Evolutionary conservation across 2,797 vertebrate genomes (phyloP).

Genomic region (Peromyscus eremicus): DNA sequence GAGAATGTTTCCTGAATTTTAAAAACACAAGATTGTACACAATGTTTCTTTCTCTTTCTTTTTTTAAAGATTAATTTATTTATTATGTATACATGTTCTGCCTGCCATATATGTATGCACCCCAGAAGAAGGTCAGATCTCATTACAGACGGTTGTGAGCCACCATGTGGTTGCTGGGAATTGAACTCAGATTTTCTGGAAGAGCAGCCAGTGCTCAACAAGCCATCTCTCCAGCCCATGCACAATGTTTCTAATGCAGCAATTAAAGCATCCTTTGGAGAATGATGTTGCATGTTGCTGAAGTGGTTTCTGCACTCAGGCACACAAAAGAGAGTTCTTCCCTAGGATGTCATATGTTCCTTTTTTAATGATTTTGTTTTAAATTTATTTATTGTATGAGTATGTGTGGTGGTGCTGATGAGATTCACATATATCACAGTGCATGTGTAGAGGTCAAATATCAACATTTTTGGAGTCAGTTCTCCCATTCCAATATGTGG

Average conservation of each 20-base stretch:
- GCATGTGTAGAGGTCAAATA: neutral
- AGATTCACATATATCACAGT: neutral
- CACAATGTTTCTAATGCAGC: neutral
- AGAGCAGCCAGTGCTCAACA: neutral
- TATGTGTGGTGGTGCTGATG: neutral
- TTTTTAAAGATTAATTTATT: too few species aligned
- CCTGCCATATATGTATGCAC: too few species aligned
- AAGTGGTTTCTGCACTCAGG: neutral
- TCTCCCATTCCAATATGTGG: too few species aligned
- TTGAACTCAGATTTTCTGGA: neutral
- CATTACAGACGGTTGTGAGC: too few species aligned
- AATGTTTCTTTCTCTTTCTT: neutral
- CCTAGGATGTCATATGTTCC: rapidly evolving
- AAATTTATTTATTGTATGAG: neutral
- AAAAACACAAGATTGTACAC: neutral
- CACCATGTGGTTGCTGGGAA: neutral
- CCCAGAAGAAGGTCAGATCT: too few species aligned
- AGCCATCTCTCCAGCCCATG: neutral
- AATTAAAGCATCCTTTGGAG: neutral
- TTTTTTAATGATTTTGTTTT: neutral
- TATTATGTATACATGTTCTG: too few species aligned
- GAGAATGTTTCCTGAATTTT: neutral
- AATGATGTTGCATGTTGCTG: neutral
- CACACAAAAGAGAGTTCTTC: neutral
- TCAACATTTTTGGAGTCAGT: too few species aligned